Evolutionary conservation across 2,113 vertebrate genomes (phyloP).

Genomic region (Aramus guarauna): DNA sequence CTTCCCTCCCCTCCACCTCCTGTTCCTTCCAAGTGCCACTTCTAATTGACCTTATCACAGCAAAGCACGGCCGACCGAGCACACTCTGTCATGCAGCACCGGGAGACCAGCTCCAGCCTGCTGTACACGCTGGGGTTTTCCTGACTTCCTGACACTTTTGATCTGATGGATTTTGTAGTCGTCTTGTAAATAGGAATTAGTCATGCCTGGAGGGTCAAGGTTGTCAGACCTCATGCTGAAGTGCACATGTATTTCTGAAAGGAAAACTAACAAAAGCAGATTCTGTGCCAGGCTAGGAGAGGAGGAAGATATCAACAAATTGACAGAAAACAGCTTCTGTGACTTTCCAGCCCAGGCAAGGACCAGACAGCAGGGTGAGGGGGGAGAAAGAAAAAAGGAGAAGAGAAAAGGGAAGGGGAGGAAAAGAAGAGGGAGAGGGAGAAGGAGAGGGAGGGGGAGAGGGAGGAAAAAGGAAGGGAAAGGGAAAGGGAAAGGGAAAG

Average conservation of each 20-base stretch:
- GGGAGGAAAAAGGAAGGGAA: no score
- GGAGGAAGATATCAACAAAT: slow-evolving; percentile 42
- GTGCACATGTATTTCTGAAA: slow-evolving; percentile 56
- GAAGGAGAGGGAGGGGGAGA: rapidly evolving
- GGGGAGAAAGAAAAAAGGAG: background rate
- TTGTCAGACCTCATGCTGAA: slow-evolving; percentile 64
- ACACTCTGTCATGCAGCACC: background rate
- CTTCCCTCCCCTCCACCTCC: background rate
- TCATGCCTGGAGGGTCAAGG: slow-evolving; percentile 60
- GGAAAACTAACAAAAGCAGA: slow-evolving; percentile 56
- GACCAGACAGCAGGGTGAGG: background rate
- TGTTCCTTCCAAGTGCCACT: background rate
- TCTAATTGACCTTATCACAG: background rate
- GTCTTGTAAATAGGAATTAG: slow-evolving; percentile 61
- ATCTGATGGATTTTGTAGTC: slow-evolving; percentile 55
- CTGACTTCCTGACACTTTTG: slow-evolving; percentile 37
- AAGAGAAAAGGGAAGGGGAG: no score
- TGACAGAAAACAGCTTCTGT: slow-evolving; percentile 56
- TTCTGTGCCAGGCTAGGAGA: background rate
- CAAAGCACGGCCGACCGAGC: rapidly evolving
- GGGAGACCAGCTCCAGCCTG: slow-evolving; percentile 34
- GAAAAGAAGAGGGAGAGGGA: no score
- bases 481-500: rapidly evolving
- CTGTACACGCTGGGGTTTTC: background rate
- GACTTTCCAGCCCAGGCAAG: slow-evolving; percentile 10